Evolutionary conservation across 2,113 vertebrate species (phyloP).

Genomic region (Cottus gobio): DNA sequence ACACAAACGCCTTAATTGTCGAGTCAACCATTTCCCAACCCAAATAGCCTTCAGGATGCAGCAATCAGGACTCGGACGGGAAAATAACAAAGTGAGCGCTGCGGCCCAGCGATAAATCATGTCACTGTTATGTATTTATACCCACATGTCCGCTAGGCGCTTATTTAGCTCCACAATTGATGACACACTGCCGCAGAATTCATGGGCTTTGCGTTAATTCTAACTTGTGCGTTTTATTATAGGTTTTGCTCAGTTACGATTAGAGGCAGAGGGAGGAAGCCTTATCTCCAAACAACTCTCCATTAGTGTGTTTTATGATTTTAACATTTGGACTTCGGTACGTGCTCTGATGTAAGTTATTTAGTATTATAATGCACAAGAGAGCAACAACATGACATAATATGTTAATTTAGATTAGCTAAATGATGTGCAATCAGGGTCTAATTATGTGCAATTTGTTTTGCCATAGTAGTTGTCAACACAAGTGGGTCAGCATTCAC

Average conservation of each 20-base stretch:
- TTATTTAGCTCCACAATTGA: conserved; percentile 76
- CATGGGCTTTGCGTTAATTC: conserved; percentile 67
- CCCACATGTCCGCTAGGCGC: conserved; percentile 58
- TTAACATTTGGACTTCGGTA: not conserved
- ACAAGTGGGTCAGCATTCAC: not conserved
- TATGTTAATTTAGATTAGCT: not conserved
- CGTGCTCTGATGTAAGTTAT: not conserved
- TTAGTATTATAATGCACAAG: not conserved
- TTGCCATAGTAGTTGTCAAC: not conserved
- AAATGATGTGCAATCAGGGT: not conserved
- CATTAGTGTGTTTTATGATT: not conserved
- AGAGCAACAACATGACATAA: not conserved
- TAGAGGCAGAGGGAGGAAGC: conserved; percentile 29
- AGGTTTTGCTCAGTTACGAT: conserved; percentile 25
- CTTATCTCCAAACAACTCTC: conserved; percentile 20
- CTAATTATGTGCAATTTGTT: not conserved
- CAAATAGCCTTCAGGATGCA: conserved; percentile 82
- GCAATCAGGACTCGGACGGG: conserved; percentile 79
- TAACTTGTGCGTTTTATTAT: conserved; percentile 44
- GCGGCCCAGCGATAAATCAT: conserved; percentile 75
- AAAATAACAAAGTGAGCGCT: conserved; percentile 79
- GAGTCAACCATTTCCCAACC: conserved; percentile 79
- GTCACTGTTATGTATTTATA: conserved; percentile 78
- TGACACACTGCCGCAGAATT: conserved; percentile 65
- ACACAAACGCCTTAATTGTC: conserved; percentile 81